These are phyloP conservation scores for silkworm (Bombyx mori) DNA, from an alignment of 1,140 invertebrate genomes.

Conservation along the genomic window ASM3026992v2 NC_085116.1:17314001-17314500, in stretches of 20 bases:
- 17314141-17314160: constrained; percentile 74
- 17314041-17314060: constrained; percentile 36
- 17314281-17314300: constrained; percentile 78
- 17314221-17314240: constrained; percentile 77
- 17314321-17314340: no score
- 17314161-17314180: constrained; percentile 83
- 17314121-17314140: constrained; percentile 73
- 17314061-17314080: no score
- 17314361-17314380: no score
- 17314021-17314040: constrained; percentile 79
- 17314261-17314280: constrained; percentile 88
- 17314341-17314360: neutral
- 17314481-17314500: no score
- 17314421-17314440: no score
- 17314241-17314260: constrained; percentile 81
- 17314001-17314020: constrained; percentile 69
- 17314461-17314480: no score
- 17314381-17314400: no score
- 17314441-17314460: no score
- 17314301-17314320: constrained; percentile 20
- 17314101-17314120: constrained; percentile 65
- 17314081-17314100: no score
- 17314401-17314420: no score
- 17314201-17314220: constrained; percentile 62
- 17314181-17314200: constrained; percentile 68